phyloP scores from a whole-genome alignment of 37 sponge, comb jelly and placozoan species.

The Crambe crambe region DNA sequence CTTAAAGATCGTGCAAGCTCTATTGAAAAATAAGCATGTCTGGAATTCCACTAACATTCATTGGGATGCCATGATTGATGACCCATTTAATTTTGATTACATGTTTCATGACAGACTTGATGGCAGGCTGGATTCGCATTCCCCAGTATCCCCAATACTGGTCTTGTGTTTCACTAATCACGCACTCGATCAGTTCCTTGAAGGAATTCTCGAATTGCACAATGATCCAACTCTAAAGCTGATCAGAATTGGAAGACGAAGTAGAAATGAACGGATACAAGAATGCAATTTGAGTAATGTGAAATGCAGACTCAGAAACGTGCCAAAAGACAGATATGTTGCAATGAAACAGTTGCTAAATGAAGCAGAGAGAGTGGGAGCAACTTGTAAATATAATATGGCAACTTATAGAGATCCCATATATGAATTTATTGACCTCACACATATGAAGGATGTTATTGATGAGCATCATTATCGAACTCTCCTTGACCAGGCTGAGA shows the following conservation, averaged over 20 bases:
- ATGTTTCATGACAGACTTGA: no score
- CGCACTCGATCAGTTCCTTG: constrained; percentile 95
- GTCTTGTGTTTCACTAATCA: constrained; percentile 94
- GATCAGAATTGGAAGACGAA: constrained; percentile 84
- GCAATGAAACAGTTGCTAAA: neutral
- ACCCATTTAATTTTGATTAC: no score
- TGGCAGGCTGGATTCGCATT: neutral
- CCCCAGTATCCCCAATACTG: constrained; percentile 58
- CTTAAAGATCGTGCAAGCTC: constrained; percentile 70
- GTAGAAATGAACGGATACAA: constrained; percentile 66
- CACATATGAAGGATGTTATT: neutral
- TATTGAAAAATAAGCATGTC: constrained; percentile 50
- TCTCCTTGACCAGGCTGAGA: neutral
- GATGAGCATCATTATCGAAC: neutral
- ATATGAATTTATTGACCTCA: neutral
- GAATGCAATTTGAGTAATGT: constrained; percentile 31
- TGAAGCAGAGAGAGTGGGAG: neutral
- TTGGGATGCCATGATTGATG: neutral
- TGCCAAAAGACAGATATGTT: neutral
- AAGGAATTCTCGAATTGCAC: constrained; percentile 39
- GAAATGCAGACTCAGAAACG: neutral
- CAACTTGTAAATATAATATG: neutral
- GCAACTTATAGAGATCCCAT: neutral
- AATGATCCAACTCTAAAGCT: constrained; percentile 14
- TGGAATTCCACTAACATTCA: constrained; percentile 33